Conservation (phyloP, 2,113 vertebrate species). For the Melospiza georgiana region DNA sequence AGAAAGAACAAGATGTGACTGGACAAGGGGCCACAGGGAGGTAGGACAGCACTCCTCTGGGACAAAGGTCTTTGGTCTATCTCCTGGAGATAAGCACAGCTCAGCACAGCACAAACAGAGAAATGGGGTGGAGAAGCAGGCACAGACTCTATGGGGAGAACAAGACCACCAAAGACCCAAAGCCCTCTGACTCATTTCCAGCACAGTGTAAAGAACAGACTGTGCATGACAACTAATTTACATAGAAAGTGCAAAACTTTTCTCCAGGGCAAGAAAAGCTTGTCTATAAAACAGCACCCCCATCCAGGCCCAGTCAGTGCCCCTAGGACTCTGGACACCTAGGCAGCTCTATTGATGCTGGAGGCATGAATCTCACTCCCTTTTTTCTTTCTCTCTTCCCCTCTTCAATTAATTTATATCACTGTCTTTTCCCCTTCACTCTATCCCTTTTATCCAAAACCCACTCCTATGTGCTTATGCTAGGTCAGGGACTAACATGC, state of each 20-base stretch:
- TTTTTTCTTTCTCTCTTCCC: background rate
- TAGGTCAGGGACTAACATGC: background rate
- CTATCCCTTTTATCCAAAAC: background rate
- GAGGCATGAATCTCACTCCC: background rate
- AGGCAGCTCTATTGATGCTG: background rate
- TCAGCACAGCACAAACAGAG: background rate
- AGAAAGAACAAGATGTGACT: too few relatives aligned
- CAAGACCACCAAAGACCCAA: background rate
- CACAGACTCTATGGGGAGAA: background rate
- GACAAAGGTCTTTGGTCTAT: too few relatives aligned
- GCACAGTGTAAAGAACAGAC: background rate
- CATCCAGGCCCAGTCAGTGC: rapidly evolving
- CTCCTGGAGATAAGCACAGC: background rate
- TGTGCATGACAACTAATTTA: background rate
- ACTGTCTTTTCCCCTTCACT: background rate
- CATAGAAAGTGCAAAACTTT: background rate
- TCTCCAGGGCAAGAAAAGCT: background rate
- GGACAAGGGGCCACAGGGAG: too few relatives aligned
- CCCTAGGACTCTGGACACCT: background rate
- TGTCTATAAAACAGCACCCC: background rate
- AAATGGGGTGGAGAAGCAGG: background rate
- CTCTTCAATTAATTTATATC: background rate
- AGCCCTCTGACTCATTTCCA: background rate
- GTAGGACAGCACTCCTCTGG: too few relatives aligned
- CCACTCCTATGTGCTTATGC: background rate